phyloP scores from a whole-genome alignment of 2,113 vertebrate genomes.

The Carettochelys insculpta region DNA sequence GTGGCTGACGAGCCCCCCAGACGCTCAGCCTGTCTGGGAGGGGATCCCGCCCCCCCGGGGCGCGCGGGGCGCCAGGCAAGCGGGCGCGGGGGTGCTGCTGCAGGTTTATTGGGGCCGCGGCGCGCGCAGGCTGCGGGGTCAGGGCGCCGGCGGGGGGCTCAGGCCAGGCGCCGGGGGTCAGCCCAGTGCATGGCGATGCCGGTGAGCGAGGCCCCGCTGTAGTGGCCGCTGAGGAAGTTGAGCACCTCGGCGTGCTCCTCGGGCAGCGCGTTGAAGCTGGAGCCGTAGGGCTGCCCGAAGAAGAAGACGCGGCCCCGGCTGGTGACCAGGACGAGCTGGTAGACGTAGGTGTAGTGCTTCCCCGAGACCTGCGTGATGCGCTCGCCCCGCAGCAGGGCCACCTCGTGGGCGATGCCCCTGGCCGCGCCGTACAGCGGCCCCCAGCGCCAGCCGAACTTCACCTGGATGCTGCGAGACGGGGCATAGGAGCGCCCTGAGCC shows the following conservation, averaged over 20 bases:
- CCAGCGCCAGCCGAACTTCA: too few relatives aligned
- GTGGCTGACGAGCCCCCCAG: too few relatives aligned
- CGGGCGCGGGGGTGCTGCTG: too few relatives aligned
- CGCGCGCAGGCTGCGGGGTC: too few relatives aligned
- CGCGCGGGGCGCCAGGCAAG: too few relatives aligned
- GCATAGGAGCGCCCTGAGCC: too few relatives aligned
- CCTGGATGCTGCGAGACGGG: not conserved
- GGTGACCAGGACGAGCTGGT: not conserved
- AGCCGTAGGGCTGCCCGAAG: not conserved
- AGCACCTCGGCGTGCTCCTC: not conserved
- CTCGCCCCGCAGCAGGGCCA: not conserved
- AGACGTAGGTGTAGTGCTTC: not conserved
- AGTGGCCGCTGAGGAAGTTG: not conserved
- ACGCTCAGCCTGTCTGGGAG: too few relatives aligned
- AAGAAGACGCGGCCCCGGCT: not conserved
- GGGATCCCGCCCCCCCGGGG: too few relatives aligned
- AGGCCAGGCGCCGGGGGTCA: not conserved
- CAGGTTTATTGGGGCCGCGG: too few relatives aligned
- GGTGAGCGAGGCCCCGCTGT: not conserved
- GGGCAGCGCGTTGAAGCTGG: conserved; percentile 9
- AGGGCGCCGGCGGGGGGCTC: too few relatives aligned
- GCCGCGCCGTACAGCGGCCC: too few relatives aligned
- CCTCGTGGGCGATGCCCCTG: not conserved
- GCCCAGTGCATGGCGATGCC: conserved; percentile 31
- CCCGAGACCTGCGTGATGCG: not conserved